Evolutionary conservation across 2,797 vertebrate species (phyloP).

Genomic region (Enteromius viviparus): DNA sequence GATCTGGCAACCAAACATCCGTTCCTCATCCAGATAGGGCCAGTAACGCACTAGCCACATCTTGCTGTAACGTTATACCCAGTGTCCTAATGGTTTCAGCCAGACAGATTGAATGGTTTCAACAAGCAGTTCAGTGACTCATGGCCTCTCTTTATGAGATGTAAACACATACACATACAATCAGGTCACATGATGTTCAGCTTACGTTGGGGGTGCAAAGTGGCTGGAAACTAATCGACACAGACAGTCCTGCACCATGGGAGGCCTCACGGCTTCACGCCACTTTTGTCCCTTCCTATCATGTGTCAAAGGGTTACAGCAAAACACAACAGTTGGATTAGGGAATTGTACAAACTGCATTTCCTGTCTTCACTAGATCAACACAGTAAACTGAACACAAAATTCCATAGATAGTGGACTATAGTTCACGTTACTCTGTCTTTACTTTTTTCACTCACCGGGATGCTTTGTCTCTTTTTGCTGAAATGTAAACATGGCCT

Average conservation of each 20-base stretch:
- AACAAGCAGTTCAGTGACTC: constrained; percentile 1
- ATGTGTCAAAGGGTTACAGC: constrained; percentile 31
- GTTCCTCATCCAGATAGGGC: not conserved
- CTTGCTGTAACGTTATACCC: not conserved
- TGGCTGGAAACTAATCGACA: constrained; percentile 23
- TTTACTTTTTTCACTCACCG: not conserved
- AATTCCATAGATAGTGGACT: not conserved
- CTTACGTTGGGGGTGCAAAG: not conserved
- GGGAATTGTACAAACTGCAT: not conserved
- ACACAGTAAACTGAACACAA: not conserved
- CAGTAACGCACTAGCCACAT: not conserved
- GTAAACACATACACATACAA: constrained; percentile 2
- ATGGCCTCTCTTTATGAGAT: not conserved
- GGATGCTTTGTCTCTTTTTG: constrained; percentile 54
- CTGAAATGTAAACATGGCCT: constrained; percentile 64
- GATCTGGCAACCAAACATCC: constrained; percentile 8
- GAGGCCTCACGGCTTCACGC: constrained; percentile 1
- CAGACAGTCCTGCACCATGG: constrained; percentile 10
- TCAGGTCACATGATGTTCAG: constrained; percentile 15
- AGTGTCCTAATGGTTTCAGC: constrained; percentile 34
- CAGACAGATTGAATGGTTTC: constrained; percentile 32
- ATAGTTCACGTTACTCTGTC: not conserved
- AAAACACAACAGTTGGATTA: constrained; percentile 24
- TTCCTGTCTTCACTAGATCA: not conserved
- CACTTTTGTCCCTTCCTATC: constrained; percentile 14